Evolutionary conservation across 2,113 vertebrate genomes (phyloP), one percentile per base, ranked within the genome.

Genomic region (Varanus komodoensis): DNA sequence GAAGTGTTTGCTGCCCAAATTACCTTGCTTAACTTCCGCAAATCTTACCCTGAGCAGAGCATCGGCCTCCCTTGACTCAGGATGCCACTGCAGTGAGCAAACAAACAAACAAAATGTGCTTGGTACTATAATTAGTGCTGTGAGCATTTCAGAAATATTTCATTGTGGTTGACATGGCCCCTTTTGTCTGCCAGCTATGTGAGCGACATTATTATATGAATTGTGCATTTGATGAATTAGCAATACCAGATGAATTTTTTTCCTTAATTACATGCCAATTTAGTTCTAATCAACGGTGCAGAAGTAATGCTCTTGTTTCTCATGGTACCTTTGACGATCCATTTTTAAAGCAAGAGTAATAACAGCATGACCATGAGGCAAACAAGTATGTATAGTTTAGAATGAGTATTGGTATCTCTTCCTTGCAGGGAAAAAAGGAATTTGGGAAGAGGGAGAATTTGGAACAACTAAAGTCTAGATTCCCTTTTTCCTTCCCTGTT

Each of bases 231-330:
- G 84, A 52, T 85, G 52, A 48, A 85, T 44, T 44, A 44, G 38
- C 57, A 61, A 12, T 61, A 61, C 57, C 11, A 61, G 12, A 15
- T 61, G 57, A 61, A 2, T 12, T 73, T n/a, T 64, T 64, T 64
- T 19, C 17, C 32, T 86, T 86, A 86, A 73, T 86, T 86, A 73
- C 50, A 82, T 82, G 80, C 14, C 29, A 57, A n/a, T 79, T 79
- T 27, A 27, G 23, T 79, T 79, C 23, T 77, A 77, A 44, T 50
- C 48, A 48, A 12, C 29, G 6, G 48, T 82, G 15, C 80, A n/a
- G 32, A n/a, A n/a, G 15, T 57, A 54, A 82, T 54, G 27, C 19
- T 82, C 6, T 57, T 57, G 52, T 82, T 82, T 29, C 29, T 57
- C 57, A 44, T 82, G 32, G 52, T n/a, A 82, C 4, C 29, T 57